phyloP scores from a whole-genome alignment of 2,888 invertebrate genomes.

The Pristionchus mayeri region DNA sequence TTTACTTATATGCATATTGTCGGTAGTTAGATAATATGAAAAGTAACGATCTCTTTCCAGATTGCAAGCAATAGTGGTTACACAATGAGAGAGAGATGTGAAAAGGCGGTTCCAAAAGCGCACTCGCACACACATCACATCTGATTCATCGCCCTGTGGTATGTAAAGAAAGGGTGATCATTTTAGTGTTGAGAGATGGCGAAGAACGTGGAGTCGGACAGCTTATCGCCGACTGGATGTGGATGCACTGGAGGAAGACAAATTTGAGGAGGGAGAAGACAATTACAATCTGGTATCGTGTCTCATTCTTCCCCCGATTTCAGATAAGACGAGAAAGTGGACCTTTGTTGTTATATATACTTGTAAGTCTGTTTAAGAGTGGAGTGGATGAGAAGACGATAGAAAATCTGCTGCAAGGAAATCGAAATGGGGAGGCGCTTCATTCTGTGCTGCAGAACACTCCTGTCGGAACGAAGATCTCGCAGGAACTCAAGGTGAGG shows the following conservation, averaged over 20 bases:
- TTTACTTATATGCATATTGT: too few species aligned
- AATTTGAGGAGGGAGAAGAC: slow-evolving; percentile 62
- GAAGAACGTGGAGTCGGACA: slow-evolving; percentile 69
- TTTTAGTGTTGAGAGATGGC: slow-evolving; percentile 60
- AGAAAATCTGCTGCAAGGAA: slow-evolving; percentile 55
- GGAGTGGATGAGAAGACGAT: slow-evolving; percentile 46
- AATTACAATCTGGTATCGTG: neutral
- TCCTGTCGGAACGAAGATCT: slow-evolving; percentile 60
- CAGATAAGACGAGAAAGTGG: too few species aligned
- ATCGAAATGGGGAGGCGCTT: slow-evolving; percentile 68
- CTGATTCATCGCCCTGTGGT: too few species aligned
- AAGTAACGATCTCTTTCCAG: too few species aligned
- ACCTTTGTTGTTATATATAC: too few species aligned
- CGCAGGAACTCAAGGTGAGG: slow-evolving; percentile 20
- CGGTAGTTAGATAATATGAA: too few species aligned
- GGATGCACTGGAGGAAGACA: slow-evolving; percentile 69
- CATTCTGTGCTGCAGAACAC: slow-evolving; percentile 66
- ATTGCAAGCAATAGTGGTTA: too few species aligned
- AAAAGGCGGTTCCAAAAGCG: too few species aligned
- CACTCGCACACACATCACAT: too few species aligned
- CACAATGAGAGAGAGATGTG: too few species aligned
- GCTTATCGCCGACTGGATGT: slow-evolving; percentile 72
- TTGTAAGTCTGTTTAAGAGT: neutral
- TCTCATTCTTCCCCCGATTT: neutral
- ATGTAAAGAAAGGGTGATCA: too few species aligned